Evolutionary conservation across 2,888 invertebrate species (phyloP).

Genomic region (Dynastes grantii): DNA sequence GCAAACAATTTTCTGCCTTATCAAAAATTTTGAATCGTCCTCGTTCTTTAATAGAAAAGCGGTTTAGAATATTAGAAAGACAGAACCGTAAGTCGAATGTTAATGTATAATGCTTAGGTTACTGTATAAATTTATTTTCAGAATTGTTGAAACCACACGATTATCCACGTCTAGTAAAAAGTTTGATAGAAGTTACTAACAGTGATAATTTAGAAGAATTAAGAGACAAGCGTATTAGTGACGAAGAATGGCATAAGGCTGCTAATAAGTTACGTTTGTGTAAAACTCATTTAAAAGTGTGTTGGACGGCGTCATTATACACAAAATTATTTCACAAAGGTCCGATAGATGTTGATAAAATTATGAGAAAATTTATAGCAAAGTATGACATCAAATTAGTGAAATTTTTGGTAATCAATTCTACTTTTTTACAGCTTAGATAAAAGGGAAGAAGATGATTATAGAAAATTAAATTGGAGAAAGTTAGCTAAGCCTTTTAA

Average conservation of each 20-base stretch:
- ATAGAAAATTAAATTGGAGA: slow-evolving; percentile 40
- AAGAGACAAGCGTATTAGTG: slow-evolving; percentile 27
- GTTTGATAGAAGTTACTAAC: slow-evolving; percentile 20
- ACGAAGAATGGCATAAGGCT: slow-evolving; percentile 28
- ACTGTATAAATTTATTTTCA: slow-evolving; percentile 12
- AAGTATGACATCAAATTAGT: background rate
- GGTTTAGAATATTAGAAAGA: slow-evolving; percentile 20
- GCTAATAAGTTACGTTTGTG: slow-evolving; percentile 11
- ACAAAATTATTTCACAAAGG: slow-evolving; percentile 27
- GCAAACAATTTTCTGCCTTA: slow-evolving; percentile 33
- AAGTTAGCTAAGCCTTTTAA: slow-evolving; percentile 38
- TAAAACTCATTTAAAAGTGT: slow-evolving; percentile 18
- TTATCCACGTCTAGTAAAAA: slow-evolving; percentile 10
- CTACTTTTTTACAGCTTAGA: slow-evolving; percentile 32
- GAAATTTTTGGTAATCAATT: background rate
- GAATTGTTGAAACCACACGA: background rate
- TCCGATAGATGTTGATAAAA: slow-evolving; percentile 24
- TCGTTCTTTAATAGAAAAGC: slow-evolving; percentile 34
- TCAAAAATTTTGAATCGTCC: slow-evolving; percentile 45
- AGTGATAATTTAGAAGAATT: slow-evolving; percentile 23
- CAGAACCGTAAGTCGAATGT: slow-evolving; percentile 5
- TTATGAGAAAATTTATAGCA: slow-evolving; percentile 5
- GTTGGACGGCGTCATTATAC: slow-evolving; percentile 36
- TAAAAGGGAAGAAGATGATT: slow-evolving; percentile 24
- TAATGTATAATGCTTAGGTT: background rate